These are phyloP conservation scores for Adoxophyes honmai DNA, from an alignment of 1,140 invertebrate genomes.

Conservation along the genomic window DNA sequence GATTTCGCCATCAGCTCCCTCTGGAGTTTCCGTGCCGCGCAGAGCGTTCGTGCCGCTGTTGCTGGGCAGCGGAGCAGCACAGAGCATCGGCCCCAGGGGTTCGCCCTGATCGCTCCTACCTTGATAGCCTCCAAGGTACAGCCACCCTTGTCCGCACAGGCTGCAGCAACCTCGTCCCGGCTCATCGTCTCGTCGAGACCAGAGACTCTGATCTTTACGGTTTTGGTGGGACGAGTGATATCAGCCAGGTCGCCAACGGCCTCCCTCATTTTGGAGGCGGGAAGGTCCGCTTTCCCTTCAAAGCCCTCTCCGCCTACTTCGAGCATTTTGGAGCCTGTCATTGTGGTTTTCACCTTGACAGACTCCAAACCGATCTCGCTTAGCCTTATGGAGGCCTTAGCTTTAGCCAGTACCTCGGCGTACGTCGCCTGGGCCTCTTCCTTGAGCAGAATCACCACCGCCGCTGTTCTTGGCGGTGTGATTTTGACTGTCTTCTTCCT, in stretches of 20 bases:
- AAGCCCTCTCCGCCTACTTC: not conserved
- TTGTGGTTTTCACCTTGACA: not conserved
- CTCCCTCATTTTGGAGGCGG: not conserved
- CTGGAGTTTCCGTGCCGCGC: not conserved
- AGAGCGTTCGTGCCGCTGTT: no score
- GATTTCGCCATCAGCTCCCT: no score
- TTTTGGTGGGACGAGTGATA: not conserved
- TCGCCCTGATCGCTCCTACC: not conserved
- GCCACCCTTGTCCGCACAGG: no score
- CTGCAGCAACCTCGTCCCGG: not conserved
- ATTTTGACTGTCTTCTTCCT: no score
- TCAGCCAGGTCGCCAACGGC: not conserved
- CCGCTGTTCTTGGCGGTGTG: not conserved
- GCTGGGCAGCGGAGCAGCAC: not conserved
- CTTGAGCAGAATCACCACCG: no score
- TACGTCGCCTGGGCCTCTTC: not conserved
- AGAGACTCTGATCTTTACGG: no score
- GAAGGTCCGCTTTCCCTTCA: not conserved
- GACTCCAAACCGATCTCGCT: not conserved
- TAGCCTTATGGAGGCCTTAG: not conserved
- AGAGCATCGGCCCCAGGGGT: not conserved
- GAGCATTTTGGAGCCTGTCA: not conserved
- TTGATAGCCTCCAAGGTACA: not conserved
- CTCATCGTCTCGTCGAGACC: no score
- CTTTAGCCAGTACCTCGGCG: not conserved